Conservation (phyloP, 2,888 invertebrate species). For the Leptothorax acervorum region DNA sequence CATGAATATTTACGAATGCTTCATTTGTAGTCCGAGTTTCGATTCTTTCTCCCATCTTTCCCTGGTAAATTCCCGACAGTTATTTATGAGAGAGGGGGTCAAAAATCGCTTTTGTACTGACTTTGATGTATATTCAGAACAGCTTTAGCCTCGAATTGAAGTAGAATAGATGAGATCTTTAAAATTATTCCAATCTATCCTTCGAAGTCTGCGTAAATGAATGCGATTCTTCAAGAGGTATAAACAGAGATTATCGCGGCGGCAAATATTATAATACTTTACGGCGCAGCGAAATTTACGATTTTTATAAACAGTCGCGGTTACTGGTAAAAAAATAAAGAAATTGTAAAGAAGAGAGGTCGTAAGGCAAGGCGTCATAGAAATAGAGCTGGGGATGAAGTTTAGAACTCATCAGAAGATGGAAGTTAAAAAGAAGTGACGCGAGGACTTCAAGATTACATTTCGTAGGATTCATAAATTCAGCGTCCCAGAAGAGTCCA, state of each 20-base stretch:
- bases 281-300: not conserved
- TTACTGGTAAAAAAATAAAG: not conserved
- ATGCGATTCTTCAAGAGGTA: not conserved
- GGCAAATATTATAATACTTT: not conserved
- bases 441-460: conserved; percentile 36
- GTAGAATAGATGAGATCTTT: not conserved
- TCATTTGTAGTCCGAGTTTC: conserved; percentile 74
- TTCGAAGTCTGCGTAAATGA: not conserved
- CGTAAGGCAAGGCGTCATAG: conserved; percentile 38
- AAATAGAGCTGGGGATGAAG: conserved; percentile 13
- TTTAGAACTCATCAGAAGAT: conserved; percentile 42
- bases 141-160: not conserved
- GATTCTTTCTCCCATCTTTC: conserved; percentile 56
- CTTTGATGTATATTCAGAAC: conserved; percentile 19
- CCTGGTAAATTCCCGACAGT: conserved; percentile 13
- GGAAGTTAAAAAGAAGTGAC: conserved; percentile 48
- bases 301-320: conserved; percentile 5
- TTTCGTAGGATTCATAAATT: conserved; percentile 45
- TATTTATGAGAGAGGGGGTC: conserved; percentile 27
- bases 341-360: conserved; percentile 26
- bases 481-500: not conserved
- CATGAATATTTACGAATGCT: conserved; percentile 80
- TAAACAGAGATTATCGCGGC: not conserved
- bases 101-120: conserved; percentile 30
- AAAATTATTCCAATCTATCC: not conserved